phyloP scores from a whole-genome alignment of 1,140 invertebrate species.

The Zaprionus vittiger region DNA sequence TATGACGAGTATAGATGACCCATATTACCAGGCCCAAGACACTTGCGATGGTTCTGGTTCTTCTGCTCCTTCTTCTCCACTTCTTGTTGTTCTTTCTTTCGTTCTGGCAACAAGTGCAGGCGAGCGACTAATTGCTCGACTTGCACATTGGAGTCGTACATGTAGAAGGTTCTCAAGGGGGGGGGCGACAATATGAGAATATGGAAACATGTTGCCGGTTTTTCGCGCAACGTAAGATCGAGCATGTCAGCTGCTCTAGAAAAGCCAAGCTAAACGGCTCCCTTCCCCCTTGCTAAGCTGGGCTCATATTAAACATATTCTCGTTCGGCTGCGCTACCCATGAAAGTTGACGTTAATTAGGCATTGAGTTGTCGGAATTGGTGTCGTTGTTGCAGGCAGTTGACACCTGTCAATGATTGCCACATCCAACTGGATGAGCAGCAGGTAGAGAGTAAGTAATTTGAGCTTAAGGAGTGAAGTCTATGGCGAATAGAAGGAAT shows the following conservation, averaged over 20 bases:
- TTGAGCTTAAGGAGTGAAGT: not conserved
- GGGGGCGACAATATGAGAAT: slow-evolving; percentile 14
- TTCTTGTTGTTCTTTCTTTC: slow-evolving; percentile 10
- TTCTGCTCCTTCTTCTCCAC: not conserved
- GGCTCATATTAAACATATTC: slow-evolving; percentile 15
- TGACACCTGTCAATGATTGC: slow-evolving; percentile 32
- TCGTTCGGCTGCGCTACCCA: slow-evolving; percentile 70
- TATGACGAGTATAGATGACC: slow-evolving; percentile 2
- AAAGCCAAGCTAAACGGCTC: slow-evolving; percentile 15
- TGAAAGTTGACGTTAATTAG: slow-evolving; percentile 51
- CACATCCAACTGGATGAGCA: slow-evolving; percentile 7
- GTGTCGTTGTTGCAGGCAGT: slow-evolving; percentile 5
- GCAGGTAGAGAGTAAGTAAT: not conserved
- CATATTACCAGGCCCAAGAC: not conserved
- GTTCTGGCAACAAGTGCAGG: slow-evolving; percentile 44
- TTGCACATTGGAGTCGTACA: slow-evolving; percentile 38
- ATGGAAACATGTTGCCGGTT: slow-evolving; percentile 30
- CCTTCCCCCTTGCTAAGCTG: not conserved
- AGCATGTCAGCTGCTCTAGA: slow-evolving; percentile 53
- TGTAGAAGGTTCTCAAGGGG: not conserved
- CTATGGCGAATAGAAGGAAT: too few species aligned
- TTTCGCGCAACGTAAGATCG: slow-evolving; percentile 19
- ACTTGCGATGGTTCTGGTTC: slow-evolving; percentile 2
- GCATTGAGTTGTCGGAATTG: slow-evolving; percentile 19
- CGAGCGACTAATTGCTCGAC: slow-evolving; percentile 64